Evolutionary conservation across 2,888 invertebrate genomes (phyloP).

Genomic region (Actias luna): DNA sequence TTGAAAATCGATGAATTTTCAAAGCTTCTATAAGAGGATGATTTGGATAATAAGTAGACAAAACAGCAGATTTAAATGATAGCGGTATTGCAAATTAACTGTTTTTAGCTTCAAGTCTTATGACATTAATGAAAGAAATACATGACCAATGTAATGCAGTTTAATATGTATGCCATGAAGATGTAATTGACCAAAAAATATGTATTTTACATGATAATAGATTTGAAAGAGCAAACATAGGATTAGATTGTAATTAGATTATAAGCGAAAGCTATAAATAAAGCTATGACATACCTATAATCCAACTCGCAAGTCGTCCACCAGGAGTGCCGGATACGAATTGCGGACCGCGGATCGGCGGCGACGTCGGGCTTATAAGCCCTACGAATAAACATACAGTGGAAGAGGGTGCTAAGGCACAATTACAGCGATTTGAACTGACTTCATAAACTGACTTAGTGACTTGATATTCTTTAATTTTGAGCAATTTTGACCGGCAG

Average conservation of each 20-base stretch:
- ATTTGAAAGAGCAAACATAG: neutral
- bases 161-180: no score
- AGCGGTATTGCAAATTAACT: neutral
- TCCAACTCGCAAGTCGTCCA: slow-evolving; percentile 83
- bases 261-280: neutral
- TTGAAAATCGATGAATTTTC: no score
- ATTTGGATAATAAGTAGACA: no score
- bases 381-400: slow-evolving; percentile 59
- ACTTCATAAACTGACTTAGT: neutral
- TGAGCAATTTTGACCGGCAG: neutral
- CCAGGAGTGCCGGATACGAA: slow-evolving; percentile 77
- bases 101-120: neutral
- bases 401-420: slow-evolving; percentile 21
- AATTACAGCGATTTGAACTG: slow-evolving; percentile 3
- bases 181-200: neutral
- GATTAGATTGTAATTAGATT: neutral
- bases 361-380: slow-evolving; percentile 68
- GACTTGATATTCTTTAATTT: neutral
- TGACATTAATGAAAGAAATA: neutral
- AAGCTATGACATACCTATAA: slow-evolving; percentile 70
- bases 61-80: no score
- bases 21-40: no score
- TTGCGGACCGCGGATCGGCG: slow-evolving; percentile 66
- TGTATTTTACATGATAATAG: neutral
- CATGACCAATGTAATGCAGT: no score